These are phyloP conservation scores for Drosophila sp. DNA, from an alignment of 1,140 invertebrate genomes.

Conservation along the genomic window DNA sequence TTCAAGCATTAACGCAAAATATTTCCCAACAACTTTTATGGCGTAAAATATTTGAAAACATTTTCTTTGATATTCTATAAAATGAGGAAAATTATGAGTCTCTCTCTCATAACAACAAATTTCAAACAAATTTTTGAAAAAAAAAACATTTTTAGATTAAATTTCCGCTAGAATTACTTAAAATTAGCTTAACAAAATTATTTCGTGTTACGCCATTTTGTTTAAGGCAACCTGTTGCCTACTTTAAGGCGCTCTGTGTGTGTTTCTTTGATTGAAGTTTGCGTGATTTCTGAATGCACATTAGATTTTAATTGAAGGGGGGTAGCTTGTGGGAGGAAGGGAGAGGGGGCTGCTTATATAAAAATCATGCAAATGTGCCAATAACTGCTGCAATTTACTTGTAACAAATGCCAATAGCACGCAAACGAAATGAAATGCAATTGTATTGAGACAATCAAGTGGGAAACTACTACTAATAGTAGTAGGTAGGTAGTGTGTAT, in stretches of 20 bases:
- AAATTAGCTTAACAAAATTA: neutral
- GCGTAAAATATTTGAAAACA: neutral
- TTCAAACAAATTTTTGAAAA: slow-evolving; percentile 12
- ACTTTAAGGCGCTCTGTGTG: slow-evolving; percentile 11
- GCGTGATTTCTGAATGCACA: slow-evolving; percentile 64
- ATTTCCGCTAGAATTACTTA: slow-evolving; percentile 2
- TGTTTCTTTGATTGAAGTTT: slow-evolving; percentile 23
- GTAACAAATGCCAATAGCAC: slow-evolving; percentile 38
- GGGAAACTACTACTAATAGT: too few relatives aligned
- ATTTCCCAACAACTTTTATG: slow-evolving; percentile 14
- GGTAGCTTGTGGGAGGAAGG: neutral
- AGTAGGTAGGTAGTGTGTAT: slow-evolving; percentile 10
- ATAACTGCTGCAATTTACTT: slow-evolving; percentile 67
- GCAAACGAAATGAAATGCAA: slow-evolving; percentile 66
- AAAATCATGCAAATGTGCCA: slow-evolving; percentile 61
- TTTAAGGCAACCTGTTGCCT: slow-evolving; percentile 58
- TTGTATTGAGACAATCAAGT: slow-evolving; percentile 29
- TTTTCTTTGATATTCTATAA: neutral
- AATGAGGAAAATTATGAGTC: neutral
- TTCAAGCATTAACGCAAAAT: slow-evolving; percentile 19
- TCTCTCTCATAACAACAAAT: neutral
- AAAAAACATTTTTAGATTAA: slow-evolving; percentile 3
- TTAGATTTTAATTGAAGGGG: neutral
- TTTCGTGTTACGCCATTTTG: neutral
- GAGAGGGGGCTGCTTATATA: slow-evolving; percentile 17